A percentile compares a stretch with the other conserved stretches of the same genome.
phyloP scores from a whole-genome alignment of 2,888 invertebrate genomes.

The Rhagium mordax region DNA sequence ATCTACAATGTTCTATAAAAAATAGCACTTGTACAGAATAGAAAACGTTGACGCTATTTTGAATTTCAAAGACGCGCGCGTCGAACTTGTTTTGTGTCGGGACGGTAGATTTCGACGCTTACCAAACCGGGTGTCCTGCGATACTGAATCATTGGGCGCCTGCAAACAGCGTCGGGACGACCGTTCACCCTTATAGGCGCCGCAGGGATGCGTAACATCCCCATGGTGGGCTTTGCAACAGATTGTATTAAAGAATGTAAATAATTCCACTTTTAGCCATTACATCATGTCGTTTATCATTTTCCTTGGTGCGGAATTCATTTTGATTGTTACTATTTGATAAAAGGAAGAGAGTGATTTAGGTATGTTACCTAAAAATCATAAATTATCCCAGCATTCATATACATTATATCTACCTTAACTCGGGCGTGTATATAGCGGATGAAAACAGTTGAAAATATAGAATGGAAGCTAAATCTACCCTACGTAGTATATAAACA shows the following conservation, averaged over 20 bases:
- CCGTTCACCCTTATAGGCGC: slow-evolving; percentile 64
- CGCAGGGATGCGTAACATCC: slow-evolving; percentile 60
- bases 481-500: not conserved
- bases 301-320: slow-evolving; percentile 5
- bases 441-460: not conserved
- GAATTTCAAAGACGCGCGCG: slow-evolving; percentile 46
- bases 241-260: slow-evolving; percentile 42
- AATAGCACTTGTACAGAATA: slow-evolving; percentile 41
- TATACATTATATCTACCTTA: not conserved
- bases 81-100: slow-evolving; percentile 35
- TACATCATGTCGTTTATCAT: slow-evolving; percentile 21
- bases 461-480: not conserved
- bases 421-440: not conserved
- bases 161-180: slow-evolving; percentile 57
- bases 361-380: slow-evolving; percentile 8
- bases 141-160: slow-evolving; percentile 58
- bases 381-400: not conserved
- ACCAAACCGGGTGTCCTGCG: slow-evolving; percentile 56
- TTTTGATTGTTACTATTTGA: slow-evolving; percentile 9
- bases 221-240: slow-evolving; percentile 41
- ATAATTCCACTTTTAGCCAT: slow-evolving; percentile 26
- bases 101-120: slow-evolving; percentile 51
- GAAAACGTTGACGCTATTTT: slow-evolving; percentile 32
- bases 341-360: not conserved
- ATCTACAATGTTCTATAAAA: slow-evolving; percentile 42